A percentile compares a stretch with the other conserved stretches of the same genome.
Conservation (phyloP, 2,888 invertebrate genomes). For the Dasypogon diadema region DNA sequence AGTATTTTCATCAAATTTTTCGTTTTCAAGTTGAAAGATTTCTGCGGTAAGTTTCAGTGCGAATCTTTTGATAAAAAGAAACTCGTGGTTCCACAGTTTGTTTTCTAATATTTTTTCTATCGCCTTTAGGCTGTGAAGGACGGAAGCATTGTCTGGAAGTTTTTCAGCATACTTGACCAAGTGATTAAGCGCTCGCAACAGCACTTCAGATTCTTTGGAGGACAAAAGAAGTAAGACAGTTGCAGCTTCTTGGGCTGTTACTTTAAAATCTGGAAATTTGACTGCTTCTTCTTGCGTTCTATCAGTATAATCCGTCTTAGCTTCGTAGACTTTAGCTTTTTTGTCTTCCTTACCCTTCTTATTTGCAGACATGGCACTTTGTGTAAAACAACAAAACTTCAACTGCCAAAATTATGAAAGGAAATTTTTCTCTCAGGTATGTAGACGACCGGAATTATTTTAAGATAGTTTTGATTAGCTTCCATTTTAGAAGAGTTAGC, state of each 20-base stretch:
- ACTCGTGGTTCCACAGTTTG: conserved; percentile 30
- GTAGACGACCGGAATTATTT: too few species aligned
- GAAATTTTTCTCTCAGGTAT: too few species aligned
- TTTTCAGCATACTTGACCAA: conserved; percentile 50
- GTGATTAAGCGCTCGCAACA: conserved; percentile 44
- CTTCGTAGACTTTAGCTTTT: background rate
- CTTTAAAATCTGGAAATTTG: background rate
- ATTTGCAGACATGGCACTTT: too few species aligned
- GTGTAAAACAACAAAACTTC: too few species aligned
- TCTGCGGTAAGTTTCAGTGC: conserved; percentile 50
- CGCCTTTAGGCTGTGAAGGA: conserved; percentile 21
- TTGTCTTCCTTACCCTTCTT: background rate
- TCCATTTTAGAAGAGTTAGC: too few species aligned
- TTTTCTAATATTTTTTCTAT: conserved; percentile 43
- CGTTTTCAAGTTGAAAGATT: conserved; percentile 31
- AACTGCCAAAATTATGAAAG: too few species aligned
- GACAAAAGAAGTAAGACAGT: conserved; percentile 47
- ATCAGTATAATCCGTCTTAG: background rate
- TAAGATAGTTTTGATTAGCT: too few species aligned
- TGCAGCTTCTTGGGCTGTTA: background rate
- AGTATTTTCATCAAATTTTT: background rate
- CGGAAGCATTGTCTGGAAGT: conserved; percentile 15
- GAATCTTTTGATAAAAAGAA: conserved; percentile 50
- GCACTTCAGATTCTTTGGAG: conserved; percentile 45
- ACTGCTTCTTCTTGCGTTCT: background rate